phyloP scores from a whole-genome alignment of 2,888 invertebrate genomes.

The Muschampia plurimacula region DNA sequence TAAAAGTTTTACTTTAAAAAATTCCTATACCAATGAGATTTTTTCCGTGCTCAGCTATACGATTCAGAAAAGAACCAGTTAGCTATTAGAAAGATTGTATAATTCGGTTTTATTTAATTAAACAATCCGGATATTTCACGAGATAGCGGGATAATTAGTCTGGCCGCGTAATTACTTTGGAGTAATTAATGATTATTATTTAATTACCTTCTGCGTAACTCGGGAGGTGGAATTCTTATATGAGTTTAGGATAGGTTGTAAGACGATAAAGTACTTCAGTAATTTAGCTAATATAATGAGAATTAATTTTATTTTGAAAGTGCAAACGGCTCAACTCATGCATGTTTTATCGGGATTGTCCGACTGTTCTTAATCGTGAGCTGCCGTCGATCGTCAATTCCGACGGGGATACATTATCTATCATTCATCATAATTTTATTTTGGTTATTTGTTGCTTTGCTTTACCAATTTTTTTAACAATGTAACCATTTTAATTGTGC shows the following conservation, averaged over 20 bases:
- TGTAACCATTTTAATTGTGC: no score
- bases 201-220: background rate
- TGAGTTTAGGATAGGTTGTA: background rate
- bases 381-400: no score
- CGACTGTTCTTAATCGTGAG: no score
- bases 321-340: no score
- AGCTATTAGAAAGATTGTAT: slow-evolving; percentile 22
- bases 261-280: background rate
- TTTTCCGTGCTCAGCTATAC: slow-evolving; percentile 11
- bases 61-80: slow-evolving; percentile 26
- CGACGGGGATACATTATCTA: no score
- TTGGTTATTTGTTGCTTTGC: no score
- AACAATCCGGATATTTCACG: slow-evolving; percentile 35
- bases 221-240: background rate
- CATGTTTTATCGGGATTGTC: no score
- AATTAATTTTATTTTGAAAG: no score
- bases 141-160: slow-evolving; percentile 18
- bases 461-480: no score
- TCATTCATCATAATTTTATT: no score
- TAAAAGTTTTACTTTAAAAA: background rate
- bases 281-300: background rate
- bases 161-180: slow-evolving; percentile 33
- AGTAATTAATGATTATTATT: slow-evolving; percentile 24
- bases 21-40: background rate
- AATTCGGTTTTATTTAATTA: slow-evolving; percentile 30